Evolutionary conservation across 2,797 vertebrate species (phyloP), one percentile per base, ranked within the genome.

Genomic region (Schizopygopsis malacanthus): DNA sequence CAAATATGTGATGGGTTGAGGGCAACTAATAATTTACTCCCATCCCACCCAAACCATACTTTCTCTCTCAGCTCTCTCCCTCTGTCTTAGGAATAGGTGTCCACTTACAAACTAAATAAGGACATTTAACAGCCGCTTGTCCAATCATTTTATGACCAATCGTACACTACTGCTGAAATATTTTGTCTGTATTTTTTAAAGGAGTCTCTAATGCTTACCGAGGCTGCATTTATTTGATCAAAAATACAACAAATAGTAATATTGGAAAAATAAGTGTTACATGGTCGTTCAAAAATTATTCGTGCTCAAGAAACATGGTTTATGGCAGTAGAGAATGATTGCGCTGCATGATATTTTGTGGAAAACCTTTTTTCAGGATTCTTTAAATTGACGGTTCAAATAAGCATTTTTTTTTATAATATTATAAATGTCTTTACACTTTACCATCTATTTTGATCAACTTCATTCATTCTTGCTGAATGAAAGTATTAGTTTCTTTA

Each of bases 1-100:
- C 70, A 81, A 81, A 52, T 52, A 52, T 54, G 73, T 83, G 18
- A 77, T 71, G 83, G 37, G 72, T 78, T 84, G 86, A 90, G 89
- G 81, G 11, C 50, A 88, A 80, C 37, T 89, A 79, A 90, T 89
- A 89, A 91, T 92, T 90, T 88, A 89, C 88, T 37, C 89, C 85
- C 59, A 67, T 61, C 18, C 25, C 20, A 63, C 18, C 41, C 67
- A 70, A 37, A 5, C 65, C 25, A 22, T 70, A 45, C 16, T 69
- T 83, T 47, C 71, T n/a, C 43, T 16, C 22, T 25, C 5, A 2
- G 22, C 11, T 52, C 4, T 70, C 16, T 79, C 43, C 41, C 22
- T 47, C 33, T 59, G 11, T 70, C 6, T 69, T 28, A 77, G 39
- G 9, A 72, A 20, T 11, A 78, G 37, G 54, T n/a, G 37, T 52